Percentiles rank a stretch among this genome's conserved stretches.
phyloP scores from a whole-genome alignment of 2,888 invertebrate species.

The Bibio marci region DNA sequence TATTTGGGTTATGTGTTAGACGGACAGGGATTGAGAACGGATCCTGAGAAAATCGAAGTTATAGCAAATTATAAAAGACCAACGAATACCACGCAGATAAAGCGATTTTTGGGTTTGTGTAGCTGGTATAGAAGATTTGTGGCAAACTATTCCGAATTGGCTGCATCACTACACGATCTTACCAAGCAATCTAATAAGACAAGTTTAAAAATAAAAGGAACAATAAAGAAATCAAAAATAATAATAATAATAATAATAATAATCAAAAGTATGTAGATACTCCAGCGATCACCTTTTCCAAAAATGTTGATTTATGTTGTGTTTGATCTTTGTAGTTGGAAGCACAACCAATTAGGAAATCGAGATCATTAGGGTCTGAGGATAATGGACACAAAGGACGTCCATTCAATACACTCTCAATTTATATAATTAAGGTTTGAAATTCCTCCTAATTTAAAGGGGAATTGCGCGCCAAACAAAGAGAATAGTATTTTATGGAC shows the following conservation, averaged over 20 bases:
- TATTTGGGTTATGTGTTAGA: conserved; percentile 13
- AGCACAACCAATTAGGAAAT: conserved; percentile 14
- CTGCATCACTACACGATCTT: no score
- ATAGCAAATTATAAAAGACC: conserved; percentile 14
- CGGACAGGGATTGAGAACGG: conserved; percentile 13
- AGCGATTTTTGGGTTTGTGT: conserved; percentile 13
- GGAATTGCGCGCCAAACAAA: neutral
- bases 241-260: no score
- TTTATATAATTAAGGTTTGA: conserved; percentile 7
- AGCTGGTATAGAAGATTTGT: conserved; percentile 19
- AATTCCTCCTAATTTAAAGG: conserved; percentile 2
- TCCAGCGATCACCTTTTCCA: no score
- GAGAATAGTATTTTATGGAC: conserved; percentile 7
- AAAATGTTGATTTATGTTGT: no score
- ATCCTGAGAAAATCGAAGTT: conserved; percentile 14
- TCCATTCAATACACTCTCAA: conserved; percentile 12
- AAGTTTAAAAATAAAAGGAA: no score
- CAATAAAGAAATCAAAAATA: no score
- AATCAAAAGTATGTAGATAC: no score
- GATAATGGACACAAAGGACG: conserved; percentile 10
- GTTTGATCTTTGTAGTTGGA: no score
- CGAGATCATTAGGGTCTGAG: conserved; percentile 8
- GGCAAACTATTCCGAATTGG: conserved; percentile 4
- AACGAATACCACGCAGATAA: conserved; percentile 11
- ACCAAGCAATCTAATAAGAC: no score